Evolutionary conservation across 2,888 invertebrate genomes (phyloP), one percentile per base, ranked within the genome.

Genomic region (Trissolcus brochymenae): DNA sequence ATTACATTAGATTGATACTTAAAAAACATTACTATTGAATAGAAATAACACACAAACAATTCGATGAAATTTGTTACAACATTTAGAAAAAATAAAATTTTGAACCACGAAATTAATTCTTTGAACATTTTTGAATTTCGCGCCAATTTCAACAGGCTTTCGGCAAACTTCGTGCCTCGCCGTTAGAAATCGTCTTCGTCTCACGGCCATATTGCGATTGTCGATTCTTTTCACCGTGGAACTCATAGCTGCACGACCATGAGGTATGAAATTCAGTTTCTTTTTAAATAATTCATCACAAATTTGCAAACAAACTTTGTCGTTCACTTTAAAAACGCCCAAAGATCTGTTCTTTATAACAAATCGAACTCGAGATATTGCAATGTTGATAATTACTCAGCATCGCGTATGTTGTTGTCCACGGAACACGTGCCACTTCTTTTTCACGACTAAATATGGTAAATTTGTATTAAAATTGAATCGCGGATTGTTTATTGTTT

Each of bases 221-320:
- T 9, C 7, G 35, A 35, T 41, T 57, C 57, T 57, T 57, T 43
- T 16, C 16, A 41, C 16, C 14, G 57, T 57, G 43, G 43, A 14
- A 29, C 41, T 41, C 43, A 29, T 57, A 57, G 43, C 57, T 25
- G 14, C 14, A 43, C 19, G 16, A 57, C 43, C 57, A 57, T 57
- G 57, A 57, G 57, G 57, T 57, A 16, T n/a, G 40, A 17, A 16
- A 19, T 16, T 46, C 14, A 16, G 11, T 16, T 16, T 46, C 43
- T 46, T 46, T 46, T 46, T 11, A 6, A 7, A 35, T 2, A 35
- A 35, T 35, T 11, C 0, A 11, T 2, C 2, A 7, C 35, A 11
- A 35, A 35, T 9, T 35, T 35, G 35, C 35, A 35, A 35, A 35
- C 35, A 7, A 35, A 35, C 35, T 1, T 35, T 11, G 9, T 9